Base-by-base conservation (phyloP, 2,888 invertebrate species). In the Megaustenia siamemsis region DNA sequence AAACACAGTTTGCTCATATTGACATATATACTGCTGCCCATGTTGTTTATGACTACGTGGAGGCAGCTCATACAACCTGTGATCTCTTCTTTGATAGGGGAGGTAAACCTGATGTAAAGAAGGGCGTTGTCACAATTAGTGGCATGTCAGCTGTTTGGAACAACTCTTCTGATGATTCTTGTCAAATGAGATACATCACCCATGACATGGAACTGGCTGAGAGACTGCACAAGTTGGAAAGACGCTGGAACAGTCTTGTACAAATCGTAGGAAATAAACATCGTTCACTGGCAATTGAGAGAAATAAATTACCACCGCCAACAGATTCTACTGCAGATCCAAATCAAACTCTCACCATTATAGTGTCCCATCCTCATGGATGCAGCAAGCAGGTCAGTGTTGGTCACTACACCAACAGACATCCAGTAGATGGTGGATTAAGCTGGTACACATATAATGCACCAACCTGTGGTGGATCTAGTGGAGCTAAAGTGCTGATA, bases 321-420 rank as follows among this genome's bases (percentile, higher is more conserved):
- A 6, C 10, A 24, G 3, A 18, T 2, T 43, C 43, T 40, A 2
- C n/a, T 8, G 6, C 40, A 6, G 40, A 43, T 24, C 5, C 40
- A 3, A n/a, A 6, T 8, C 21, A 40, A 21, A 1, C 18, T 0
- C 40, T 69, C 21, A 21, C 12, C 5, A 24, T 69, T 40, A 40
- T 40, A 69, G 69, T 69, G 43, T 69, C 69, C 21, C 69, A 69
- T 43, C 69, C 69, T 21, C 69, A 69, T n/a, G 69, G 69, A 69
- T 40, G 43, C 43, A 69, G 69, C 12, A 69, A 69, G 24, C 69
- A 69, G 40, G 69, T 69, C 40, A 69, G 69, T n/a, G 5, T 69
- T 10, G 69, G 69, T 24, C 18, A 43, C 24, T 43, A 24, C 43
- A n/a, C 32, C 66, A 66, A 32, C 66, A 28, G 21, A n/a, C 28